Conservation (phyloP, 1,140 invertebrate species). For the Caerostris darwini region DNA sequence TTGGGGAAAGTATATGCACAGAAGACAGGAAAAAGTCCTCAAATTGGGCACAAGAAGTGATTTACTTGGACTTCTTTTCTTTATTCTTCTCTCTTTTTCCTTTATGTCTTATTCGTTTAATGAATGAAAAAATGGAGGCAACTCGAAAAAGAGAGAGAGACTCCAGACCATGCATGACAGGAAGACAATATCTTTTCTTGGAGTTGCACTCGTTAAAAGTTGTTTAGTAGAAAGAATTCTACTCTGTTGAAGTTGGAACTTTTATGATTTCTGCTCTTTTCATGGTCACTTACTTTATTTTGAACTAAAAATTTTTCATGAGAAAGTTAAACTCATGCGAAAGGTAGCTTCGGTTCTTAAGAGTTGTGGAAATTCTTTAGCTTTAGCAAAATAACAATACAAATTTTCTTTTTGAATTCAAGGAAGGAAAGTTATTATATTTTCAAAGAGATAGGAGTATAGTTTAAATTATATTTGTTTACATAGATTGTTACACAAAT, state of each 20-base stretch:
- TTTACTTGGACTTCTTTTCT: conserved; percentile 21
- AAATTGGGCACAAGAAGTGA: conserved; percentile 48
- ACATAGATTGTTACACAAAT: too few relatives aligned
- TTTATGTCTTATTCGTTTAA: conserved; percentile 12
- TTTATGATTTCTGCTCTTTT: conserved; percentile 31
- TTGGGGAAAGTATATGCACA: conserved; percentile 50
- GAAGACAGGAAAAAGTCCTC: conserved; percentile 28
- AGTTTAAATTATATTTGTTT: too few relatives aligned
- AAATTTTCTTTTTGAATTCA: too few relatives aligned
- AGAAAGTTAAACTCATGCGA: not conserved
- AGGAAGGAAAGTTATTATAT: too few relatives aligned
- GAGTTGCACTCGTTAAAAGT: conserved; percentile 32
- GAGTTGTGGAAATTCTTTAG: not conserved
- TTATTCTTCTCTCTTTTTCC: not conserved
- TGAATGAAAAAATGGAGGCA: not conserved
- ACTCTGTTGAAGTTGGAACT: conserved; percentile 16
- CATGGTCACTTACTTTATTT: conserved; percentile 43
- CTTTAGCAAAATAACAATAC: not conserved
- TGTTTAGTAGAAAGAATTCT: conserved; percentile 37
- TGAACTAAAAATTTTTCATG: not conserved
- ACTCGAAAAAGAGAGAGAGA: not conserved
- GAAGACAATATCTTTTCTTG: conserved; percentile 41
- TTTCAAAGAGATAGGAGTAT: too few relatives aligned
- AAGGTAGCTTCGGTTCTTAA: not conserved
- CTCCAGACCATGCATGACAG: not conserved